phyloP scores from a whole-genome alignment of 2,797 vertebrate species.

The Eurystomus glaucurus region DNA sequence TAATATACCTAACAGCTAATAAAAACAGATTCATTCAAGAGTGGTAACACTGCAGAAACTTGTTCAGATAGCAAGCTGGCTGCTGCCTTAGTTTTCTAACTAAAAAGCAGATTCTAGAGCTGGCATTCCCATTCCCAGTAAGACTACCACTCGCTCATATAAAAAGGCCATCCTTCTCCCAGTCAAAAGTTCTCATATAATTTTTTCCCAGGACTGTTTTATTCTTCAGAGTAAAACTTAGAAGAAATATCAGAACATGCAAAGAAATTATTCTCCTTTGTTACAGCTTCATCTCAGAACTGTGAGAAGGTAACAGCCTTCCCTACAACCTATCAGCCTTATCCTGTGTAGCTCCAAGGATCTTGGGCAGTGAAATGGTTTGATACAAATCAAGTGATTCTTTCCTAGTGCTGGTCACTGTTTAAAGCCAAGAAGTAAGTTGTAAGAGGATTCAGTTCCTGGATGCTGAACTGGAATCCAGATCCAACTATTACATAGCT shows the following conservation, averaged over 20 bases:
- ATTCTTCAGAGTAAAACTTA: background rate
- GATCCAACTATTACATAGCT: background rate
- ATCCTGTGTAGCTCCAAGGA: background rate
- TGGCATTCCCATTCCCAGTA: background rate
- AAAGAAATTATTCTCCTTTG: background rate
- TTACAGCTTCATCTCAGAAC: background rate
- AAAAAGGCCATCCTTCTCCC: background rate
- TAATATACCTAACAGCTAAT: conserved; percentile 4
- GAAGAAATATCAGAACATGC: background rate
- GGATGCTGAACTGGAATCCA: background rate
- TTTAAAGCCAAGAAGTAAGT: background rate
- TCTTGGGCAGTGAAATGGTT: background rate
- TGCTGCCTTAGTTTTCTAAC: background rate
- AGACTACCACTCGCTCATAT: background rate
- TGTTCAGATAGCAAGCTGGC: background rate
- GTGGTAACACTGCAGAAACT: background rate
- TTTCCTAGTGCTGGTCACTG: background rate
- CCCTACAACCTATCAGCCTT: background rate
- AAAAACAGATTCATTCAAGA: background rate
- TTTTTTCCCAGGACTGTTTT: background rate
- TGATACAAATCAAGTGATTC: background rate
- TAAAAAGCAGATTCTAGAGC: background rate
- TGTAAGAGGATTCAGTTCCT: background rate
- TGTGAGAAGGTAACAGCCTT: background rate
- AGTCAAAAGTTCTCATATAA: background rate